Base-by-base conservation (phyloP, 2,113 vertebrate genomes). In the Apteryx mantelli region DNA sequence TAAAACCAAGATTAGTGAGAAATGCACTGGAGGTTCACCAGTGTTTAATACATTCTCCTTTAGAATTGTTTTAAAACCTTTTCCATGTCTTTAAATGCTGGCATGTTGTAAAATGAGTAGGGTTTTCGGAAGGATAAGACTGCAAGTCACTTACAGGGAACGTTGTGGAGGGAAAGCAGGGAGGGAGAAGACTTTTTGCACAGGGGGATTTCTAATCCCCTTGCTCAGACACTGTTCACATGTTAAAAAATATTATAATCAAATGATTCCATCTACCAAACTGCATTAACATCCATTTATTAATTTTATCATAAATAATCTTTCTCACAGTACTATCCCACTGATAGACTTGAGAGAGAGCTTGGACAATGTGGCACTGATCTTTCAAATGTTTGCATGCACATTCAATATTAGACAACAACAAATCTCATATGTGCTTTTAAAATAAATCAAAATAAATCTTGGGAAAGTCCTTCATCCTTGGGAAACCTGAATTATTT, bases 361-460 rank as follows among this genome's bases (percentile, higher is more conserved):
- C 46, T 86, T 63, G 50, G 32, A 20, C 78, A 38, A 56, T 38
- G n/a, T 4, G 22, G 21, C 25, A 81, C 36, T 21, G 16, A 19
- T 91, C 40, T 22, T 79, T 60, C 66, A 79, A 70, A 89, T 32
- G 21, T 28, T 79, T 82, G 32, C 32, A 13, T 25, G 18, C 34
- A 3, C 34, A 28, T 68, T 91, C 61, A 86, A 1, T 46, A 38
- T 69, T n/a, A 81, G 24, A 69, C 48, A 75, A n/a, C 0, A 0
- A n/a, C 40, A 9, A 48, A 61, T 78, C 78, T 69, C 12, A 9
- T n/a, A n/a, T 28, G 16, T 70, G 34, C 28, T 87, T 87, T 86
- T 87, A 61, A 96, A 96, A 86, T 13, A 75, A 77, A 53, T 78
- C 8, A 65, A 38, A 92, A 55, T 32, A 91, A 89, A 79, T 24